Percentiles rank a stretch among this genome's conserved stretches.
phyloP scores from a whole-genome alignment of 2,888 invertebrate genomes.

The Philopedon plagiatum region DNA sequence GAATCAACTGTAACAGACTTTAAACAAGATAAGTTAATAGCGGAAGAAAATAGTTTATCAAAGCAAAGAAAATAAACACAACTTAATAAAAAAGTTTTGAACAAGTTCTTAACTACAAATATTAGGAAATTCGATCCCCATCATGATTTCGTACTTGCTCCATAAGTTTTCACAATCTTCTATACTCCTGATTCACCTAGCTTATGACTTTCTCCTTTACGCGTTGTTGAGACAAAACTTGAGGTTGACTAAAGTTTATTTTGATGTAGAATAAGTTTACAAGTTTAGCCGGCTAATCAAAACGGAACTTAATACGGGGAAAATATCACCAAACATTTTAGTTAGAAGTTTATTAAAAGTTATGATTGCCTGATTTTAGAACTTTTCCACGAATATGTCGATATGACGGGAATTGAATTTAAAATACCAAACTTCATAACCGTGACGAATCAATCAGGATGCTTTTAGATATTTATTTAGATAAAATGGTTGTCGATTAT shows the following conservation, averaged over 20 bases:
- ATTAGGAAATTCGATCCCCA: constrained; percentile 42
- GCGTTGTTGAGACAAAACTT: constrained; percentile 41
- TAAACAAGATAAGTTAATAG: no score
- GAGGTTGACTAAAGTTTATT: constrained; percentile 40
- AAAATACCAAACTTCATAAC: not conserved
- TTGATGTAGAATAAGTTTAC: constrained; percentile 45
- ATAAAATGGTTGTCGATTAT: not conserved
- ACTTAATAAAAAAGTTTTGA: constrained; percentile 37
- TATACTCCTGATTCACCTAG: constrained; percentile 43
- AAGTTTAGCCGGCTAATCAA: constrained; percentile 43
- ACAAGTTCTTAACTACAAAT: constrained; percentile 32
- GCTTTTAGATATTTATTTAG: not conserved
- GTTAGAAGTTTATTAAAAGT: constrained; percentile 19
- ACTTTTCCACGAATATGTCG: constrained; percentile 4
- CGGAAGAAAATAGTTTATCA: not conserved
- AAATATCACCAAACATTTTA: constrained; percentile 29
- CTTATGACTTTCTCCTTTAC: constrained; percentile 42
- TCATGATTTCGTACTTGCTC: constrained; percentile 41
- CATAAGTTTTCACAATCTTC: constrained; percentile 42
- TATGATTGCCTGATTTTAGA: constrained; percentile 7
- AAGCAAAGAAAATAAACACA: constrained; percentile 19
- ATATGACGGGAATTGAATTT: constrained; percentile 15
- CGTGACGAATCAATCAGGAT: not conserved
- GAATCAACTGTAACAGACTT: no score
- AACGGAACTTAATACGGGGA: constrained; percentile 34